These are phyloP conservation scores for Caenorhabditis sp. DNA, from an alignment of 2,888 invertebrate genomes.

Conservation along the genomic window DNA sequence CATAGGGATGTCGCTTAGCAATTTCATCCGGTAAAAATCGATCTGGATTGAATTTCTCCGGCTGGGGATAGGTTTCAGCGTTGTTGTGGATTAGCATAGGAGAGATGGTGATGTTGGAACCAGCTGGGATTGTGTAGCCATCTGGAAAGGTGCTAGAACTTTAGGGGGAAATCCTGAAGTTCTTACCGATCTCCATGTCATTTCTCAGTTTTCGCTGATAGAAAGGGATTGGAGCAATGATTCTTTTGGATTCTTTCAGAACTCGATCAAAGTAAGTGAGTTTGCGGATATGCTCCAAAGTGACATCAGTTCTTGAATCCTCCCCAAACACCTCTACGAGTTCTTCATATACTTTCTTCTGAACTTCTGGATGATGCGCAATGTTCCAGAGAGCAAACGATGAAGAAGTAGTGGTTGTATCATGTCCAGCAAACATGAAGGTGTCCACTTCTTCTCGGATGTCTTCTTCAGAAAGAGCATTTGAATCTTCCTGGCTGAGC, in stretches of 20 bases:
- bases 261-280: conserved; percentile 53
- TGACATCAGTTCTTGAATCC: conserved; percentile 54
- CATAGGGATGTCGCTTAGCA: conserved; percentile 54
- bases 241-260: conserved; percentile 52
- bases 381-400: conserved; percentile 72
- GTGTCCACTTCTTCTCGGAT: conserved; percentile 72
- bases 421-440: conserved; percentile 74
- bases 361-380: conserved; percentile 72
- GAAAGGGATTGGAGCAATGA: conserved; percentile 54
- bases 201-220: conserved; percentile 44
- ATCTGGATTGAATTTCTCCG: conserved; percentile 72
- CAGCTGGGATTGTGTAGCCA: conserved; percentile 22
- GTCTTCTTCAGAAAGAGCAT: conserved; percentile 71
- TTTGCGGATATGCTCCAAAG: conserved; percentile 66
- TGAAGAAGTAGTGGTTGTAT: conserved; percentile 72
- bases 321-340: conserved; percentile 1
- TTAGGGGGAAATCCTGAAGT: not conserved
- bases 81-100: conserved; percentile 29
- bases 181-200: conserved; percentile 38
- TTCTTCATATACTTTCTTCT: conserved; percentile 62
- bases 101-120: conserved; percentile 11
- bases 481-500: conserved; percentile 49
- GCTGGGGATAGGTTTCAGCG: conserved; percentile 55
- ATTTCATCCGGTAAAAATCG: conserved; percentile 71
- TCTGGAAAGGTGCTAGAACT: conserved; percentile 12